Base-by-base conservation (phyloP, 2,888 invertebrate genomes). In the Sesamia inferens region DNA sequence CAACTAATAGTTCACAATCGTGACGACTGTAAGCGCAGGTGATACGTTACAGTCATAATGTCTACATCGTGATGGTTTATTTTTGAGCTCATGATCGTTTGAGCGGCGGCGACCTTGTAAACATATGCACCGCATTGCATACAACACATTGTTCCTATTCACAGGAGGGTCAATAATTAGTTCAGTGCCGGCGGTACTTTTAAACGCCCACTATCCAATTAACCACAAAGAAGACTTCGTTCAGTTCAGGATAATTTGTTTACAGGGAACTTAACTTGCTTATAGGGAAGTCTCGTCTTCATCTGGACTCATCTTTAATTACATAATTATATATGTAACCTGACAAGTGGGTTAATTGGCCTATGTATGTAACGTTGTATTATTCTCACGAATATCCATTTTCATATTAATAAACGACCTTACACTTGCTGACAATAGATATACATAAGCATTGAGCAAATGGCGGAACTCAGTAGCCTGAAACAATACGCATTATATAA, bases 121-220 rank as follows among this genome's bases (percentile, higher is more conserved):
- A 87, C 91, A 87, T 88, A 82, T 90, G 89, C 88, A 86, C 83
- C 86, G 82, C 87, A 86, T 87, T 92, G 90, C 91, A 90, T 89
- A 88, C 83, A 80, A 75, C 74, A 85, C 81, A 86, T 87, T 87
- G 86, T 87, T 85, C 84, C 79, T 86, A 84, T 84, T 84, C 85
- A 89, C 88, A 83, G 87, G 88, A 88, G 89, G 91, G 90, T 88
- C 89, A 90, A 87, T 91, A 90, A 91, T 93, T 93, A 90, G 85
- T 86, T 79, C 80, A 88, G 62, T 78, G 85, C 69, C 89, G 88
- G 88, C 82, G 89, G 88, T 79, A 85, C 83, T 90, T 92, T 90
- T 84, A 79, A 78, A 89, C 93, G 91, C 93, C 93, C 89, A 93
- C 93, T 70, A 75, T 82, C 85, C 73, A 90, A 91, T 93, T 91